Percentiles rank a stretch among this genome's conserved stretches.
Evolutionary conservation across 2,888 invertebrate genomes (phyloP).

Genomic region (Cloeon dipterum): DNA sequence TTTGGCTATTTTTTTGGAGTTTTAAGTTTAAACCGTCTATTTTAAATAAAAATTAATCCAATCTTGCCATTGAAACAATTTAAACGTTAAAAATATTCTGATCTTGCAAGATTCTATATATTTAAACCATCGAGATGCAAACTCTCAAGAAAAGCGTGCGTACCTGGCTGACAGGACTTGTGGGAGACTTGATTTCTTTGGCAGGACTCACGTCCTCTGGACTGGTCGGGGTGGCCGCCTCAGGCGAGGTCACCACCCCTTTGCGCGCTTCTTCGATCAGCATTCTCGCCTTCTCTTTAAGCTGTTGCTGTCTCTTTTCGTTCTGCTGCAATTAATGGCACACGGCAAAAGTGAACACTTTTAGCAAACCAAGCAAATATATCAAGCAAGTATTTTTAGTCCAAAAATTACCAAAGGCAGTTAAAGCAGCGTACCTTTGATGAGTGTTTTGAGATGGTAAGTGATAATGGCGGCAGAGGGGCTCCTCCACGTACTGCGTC

Average conservation of each 20-base stretch:
- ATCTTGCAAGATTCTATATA: too few species aligned
- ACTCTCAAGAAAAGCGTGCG: too few species aligned
- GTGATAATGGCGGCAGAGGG: background rate
- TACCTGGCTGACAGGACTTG: conserved; percentile 1
- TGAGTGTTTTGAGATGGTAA: background rate
- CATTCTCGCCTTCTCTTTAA: conserved; percentile 70
- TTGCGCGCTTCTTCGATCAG: conserved; percentile 69
- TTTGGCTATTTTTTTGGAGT: too few species aligned
- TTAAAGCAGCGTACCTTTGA: conserved; percentile 2
- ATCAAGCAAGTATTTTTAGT: too few species aligned
- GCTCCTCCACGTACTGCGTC: conserved; percentile 23
- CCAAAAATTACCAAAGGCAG: background rate
- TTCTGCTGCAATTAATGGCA: conserved; percentile 43
- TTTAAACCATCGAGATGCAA: too few species aligned
- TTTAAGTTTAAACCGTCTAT: too few species aligned
- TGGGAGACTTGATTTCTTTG: background rate
- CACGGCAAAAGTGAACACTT: too few species aligned
- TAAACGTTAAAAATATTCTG: too few species aligned
- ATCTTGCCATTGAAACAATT: too few species aligned
- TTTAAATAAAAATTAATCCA: too few species aligned
- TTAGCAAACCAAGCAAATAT: too few species aligned
- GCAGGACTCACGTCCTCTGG: background rate
- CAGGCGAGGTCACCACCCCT: conserved; percentile 20
- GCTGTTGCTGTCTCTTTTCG: conserved; percentile 64
- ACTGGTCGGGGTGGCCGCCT: too few species aligned